Evolutionary conservation across 1,140 invertebrate genomes (phyloP).

Genomic region (Drosophila nikananu): DNA sequence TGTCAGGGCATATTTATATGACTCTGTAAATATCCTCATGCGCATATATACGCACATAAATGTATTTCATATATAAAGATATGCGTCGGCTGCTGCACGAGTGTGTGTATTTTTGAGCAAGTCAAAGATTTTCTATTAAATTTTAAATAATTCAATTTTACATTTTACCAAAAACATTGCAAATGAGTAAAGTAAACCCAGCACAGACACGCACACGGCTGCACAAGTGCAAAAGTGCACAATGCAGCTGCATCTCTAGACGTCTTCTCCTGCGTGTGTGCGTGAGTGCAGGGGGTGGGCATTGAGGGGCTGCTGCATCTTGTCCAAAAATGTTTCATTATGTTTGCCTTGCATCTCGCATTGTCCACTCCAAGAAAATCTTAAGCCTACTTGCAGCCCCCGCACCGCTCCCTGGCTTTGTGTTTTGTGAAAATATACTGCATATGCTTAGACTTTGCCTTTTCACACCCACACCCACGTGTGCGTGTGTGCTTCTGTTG

Average conservation of each 20-base stretch:
- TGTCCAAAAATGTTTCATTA: constrained; percentile 82
- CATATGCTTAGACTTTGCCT: constrained; percentile 62
- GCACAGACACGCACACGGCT: constrained; percentile 26
- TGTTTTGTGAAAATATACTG: constrained; percentile 62
- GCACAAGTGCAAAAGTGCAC: constrained; percentile 13
- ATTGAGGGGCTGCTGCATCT: constrained; percentile 63
- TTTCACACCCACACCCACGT: constrained; percentile 1
- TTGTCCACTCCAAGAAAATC: constrained; percentile 74
- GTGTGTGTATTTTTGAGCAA: constrained; percentile 67
- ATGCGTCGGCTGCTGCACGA: constrained; percentile 19
- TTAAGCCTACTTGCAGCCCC: constrained; percentile 70
- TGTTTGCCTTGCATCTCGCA: constrained; percentile 73
- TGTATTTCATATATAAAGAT: constrained; percentile 4
- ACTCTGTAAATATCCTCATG: constrained; percentile 38
- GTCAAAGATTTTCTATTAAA: constrained; percentile 83
- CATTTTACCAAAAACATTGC: constrained; percentile 81
- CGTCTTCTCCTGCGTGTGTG: constrained; percentile 22
- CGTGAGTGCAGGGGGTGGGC: constrained; percentile 6
- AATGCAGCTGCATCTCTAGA: constrained; percentile 55
- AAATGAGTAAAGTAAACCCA: constrained; percentile 81
- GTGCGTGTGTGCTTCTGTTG: constrained; percentile 6
- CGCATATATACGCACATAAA: neutral
- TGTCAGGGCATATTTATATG: constrained; percentile 25
- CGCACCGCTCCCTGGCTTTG: constrained; percentile 57
- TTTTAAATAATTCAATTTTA: constrained; percentile 84